A percentile compares a stretch with the other conserved stretches of the same genome.
phyloP scores from a whole-genome alignment of 1,140 invertebrate species.

The Drosophila varians region DNA sequence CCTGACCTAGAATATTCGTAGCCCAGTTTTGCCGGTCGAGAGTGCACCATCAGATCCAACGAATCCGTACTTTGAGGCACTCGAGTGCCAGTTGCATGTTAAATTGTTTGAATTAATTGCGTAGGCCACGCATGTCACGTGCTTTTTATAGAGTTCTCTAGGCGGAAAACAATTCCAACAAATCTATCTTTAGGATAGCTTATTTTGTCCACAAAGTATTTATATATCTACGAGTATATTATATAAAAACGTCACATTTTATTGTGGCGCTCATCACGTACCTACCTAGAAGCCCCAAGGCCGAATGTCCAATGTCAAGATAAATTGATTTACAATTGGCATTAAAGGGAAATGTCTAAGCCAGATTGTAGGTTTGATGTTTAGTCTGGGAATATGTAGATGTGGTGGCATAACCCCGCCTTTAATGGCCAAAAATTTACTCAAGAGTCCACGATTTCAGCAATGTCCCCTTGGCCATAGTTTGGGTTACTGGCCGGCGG shows the following conservation, averaged over 20 bases:
- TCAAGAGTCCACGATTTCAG: constrained; percentile 43
- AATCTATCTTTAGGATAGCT: no score
- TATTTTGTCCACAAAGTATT: not conserved
- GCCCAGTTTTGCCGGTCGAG: constrained; percentile 51
- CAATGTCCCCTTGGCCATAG: constrained; percentile 36
- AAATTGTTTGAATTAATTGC: constrained; percentile 67
- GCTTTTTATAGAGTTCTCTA: constrained; percentile 25
- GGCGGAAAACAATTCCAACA: no score
- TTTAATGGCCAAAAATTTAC: constrained; percentile 27
- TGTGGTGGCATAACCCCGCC: constrained; percentile 15
- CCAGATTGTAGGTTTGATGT: no score
- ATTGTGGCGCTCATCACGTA: constrained; percentile 32
- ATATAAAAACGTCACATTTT: not conserved
- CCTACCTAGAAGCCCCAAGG: constrained; percentile 11
- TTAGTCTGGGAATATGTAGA: no score
- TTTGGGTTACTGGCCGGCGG: constrained; percentile 3
- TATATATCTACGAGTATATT: not conserved
- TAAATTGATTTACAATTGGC: constrained; percentile 17
- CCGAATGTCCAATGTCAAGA: constrained; percentile 12
- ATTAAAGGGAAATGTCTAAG: constrained; percentile 1
- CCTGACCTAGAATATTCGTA: constrained; percentile 70
- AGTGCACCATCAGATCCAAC: constrained; percentile 19
- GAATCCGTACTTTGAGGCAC: constrained; percentile 49
- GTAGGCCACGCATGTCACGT: constrained; percentile 70
- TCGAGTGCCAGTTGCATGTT: constrained; percentile 57